Evolutionary conservation across 2,888 invertebrate genomes (phyloP).

Genomic region (Hirtodrosophila confusa): DNA sequence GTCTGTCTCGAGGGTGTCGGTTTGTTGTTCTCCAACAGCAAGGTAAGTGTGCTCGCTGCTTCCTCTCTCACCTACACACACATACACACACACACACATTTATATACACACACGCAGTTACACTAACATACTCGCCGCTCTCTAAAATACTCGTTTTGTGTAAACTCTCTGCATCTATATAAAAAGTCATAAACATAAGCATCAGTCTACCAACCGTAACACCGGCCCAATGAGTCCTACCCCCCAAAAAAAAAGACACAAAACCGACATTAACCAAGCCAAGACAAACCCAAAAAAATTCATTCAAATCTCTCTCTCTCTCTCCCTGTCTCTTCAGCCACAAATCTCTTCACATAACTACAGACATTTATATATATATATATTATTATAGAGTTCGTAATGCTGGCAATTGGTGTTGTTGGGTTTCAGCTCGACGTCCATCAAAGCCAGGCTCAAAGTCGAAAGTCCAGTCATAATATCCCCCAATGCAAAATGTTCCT

Average conservation of each 20-base stretch:
- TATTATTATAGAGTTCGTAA: constrained; percentile 13
- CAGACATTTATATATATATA: constrained; percentile 42
- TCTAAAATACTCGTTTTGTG: constrained; percentile 60
- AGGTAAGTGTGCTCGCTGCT: constrained; percentile 88
- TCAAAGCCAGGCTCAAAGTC: constrained; percentile 9
- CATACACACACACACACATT: constrained; percentile 7
- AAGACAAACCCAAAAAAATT: constrained; percentile 19
- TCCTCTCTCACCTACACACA: constrained; percentile 10
- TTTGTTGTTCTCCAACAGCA: constrained; percentile 99
- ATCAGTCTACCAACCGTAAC: constrained; percentile 41
- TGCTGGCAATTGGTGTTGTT: constrained; percentile 29
- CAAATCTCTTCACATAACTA: constrained; percentile 31
- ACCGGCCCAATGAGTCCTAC: constrained; percentile 11
- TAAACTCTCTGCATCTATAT: constrained; percentile 62
- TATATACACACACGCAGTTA: constrained; percentile 5
- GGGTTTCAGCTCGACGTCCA: constrained; percentile 14
- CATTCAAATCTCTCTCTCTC: constrained; percentile 14
- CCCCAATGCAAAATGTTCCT: constrained; percentile 22
- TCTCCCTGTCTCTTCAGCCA: constrained; percentile 15
- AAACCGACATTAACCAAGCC: constrained; percentile 28
- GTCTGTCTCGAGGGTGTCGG: constrained; percentile 99
- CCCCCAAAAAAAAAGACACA: constrained; percentile 25
- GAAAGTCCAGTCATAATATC: constrained; percentile 18
- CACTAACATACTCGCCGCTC: constrained; percentile 47
- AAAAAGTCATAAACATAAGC: constrained; percentile 52